Evolutionary conservation across 2,888 invertebrate genomes (phyloP), one percentile per base, ranked within the genome.

Genomic region (Parnassius smintheus): DNA sequence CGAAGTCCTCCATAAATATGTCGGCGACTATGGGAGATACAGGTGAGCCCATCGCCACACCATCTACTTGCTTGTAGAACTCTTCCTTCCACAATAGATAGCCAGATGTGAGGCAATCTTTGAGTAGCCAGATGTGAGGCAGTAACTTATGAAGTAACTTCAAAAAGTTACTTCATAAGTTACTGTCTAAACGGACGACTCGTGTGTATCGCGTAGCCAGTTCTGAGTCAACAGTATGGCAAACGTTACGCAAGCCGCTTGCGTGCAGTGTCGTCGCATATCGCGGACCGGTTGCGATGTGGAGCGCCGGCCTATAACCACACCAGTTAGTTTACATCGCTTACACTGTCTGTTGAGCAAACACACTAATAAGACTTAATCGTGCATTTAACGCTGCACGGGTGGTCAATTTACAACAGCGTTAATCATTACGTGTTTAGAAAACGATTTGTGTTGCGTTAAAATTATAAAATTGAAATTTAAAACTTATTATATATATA

Each of bases 131-230:
- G n/a, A n/a, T n/a, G n/a, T n/a, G n/a, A n/a, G n/a, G n/a, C n/a
- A n/a, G n/a, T n/a, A n/a, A n/a, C n/a, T n/a, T n/a, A n/a, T n/a
- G n/a, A n/a, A n/a, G n/a, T n/a, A n/a, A 83, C 65, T 18, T 70
- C 74, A 88, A 86, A 89, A 87, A 91, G 68, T 78, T 86, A 86
- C 80, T 79, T 78, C 73, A 64, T 88, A 88, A 88, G 88, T 86
- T 35, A 35, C 10, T 48, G 57, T 35, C 25, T 44, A 59, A 49
- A 25, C 13, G n/a, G 25, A 45, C 1, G 10, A 9, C 10, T 51
- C 54, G 64, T 70, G 65, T 69, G 67, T 71, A 44, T 11, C 7
- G 44, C 53, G 10, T 54, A 10, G 13, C 48, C 11, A 50, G 53
- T 42, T 59, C 55, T 60, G 61, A 67, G 70, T 65, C 65, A 74